These are phyloP conservation scores for Triplophysa tibetana DNA, from an alignment of 2,113 vertebrate species.

Conservation along the genomic window DNA sequence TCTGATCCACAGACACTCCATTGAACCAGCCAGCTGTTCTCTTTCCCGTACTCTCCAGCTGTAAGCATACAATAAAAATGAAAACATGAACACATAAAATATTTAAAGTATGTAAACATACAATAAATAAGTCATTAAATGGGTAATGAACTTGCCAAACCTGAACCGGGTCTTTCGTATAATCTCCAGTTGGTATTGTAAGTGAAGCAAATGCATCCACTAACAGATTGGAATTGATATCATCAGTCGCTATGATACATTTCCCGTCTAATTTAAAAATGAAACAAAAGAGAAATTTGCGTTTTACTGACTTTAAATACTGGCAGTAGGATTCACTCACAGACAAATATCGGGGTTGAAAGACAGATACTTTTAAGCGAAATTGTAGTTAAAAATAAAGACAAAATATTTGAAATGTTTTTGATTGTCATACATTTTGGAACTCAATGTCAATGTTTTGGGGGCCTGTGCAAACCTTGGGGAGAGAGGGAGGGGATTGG, in stretches of 20 bases:
- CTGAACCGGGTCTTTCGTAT: slow-evolving; percentile 66
- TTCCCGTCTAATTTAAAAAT: slow-evolving; percentile 63
- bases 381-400: too few species aligned
- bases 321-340: background rate
- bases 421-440: too few species aligned
- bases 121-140: background rate
- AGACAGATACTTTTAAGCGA: too few species aligned
- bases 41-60: slow-evolving; percentile 67
- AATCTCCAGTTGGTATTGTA: slow-evolving; percentile 62
- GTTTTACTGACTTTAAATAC: background rate
- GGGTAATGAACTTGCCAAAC: slow-evolving; percentile 44
- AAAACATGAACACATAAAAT: background rate
- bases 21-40: slow-evolving; percentile 52
- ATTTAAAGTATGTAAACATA: too few species aligned
- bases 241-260: slow-evolving; percentile 62
- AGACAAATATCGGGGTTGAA: too few species aligned
- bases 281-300: background rate
- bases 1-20: slow-evolving; percentile 61
- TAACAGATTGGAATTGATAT: slow-evolving; percentile 60
- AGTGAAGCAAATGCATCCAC: too few species aligned
- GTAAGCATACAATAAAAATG: slow-evolving; percentile 3
- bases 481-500: too few species aligned
- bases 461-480: too few species aligned
- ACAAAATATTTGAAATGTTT: too few species aligned
- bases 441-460: too few species aligned